phyloP scores from a whole-genome alignment of 2,888 invertebrate genomes.

The Melanargia galathea region DNA sequence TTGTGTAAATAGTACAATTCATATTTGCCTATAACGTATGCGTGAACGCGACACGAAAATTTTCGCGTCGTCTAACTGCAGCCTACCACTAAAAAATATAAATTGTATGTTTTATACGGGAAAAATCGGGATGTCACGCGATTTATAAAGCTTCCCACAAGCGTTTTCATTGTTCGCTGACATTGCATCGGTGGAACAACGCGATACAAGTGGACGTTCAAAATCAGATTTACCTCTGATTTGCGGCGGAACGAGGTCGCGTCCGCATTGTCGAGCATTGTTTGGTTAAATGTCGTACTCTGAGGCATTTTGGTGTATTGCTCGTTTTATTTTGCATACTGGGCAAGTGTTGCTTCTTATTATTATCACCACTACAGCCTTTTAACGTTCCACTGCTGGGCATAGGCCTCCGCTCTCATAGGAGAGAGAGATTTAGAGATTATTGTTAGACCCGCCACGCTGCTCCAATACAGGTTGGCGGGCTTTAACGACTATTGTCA shows the following conservation, averaged over 20 bases:
- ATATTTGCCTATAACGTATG: too few relatives aligned
- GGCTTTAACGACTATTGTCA: too few relatives aligned
- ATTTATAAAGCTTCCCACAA: constrained; percentile 25
- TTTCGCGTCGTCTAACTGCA: too few relatives aligned
- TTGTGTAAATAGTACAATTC: too few relatives aligned
- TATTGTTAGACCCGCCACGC: too few relatives aligned
- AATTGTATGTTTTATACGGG: background rate
- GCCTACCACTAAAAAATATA: background rate
- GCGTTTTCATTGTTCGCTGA: constrained; percentile 41
- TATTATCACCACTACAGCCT: too few relatives aligned
- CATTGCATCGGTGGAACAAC: constrained; percentile 38
- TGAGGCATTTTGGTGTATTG: constrained; percentile 16
- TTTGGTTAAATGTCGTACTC: constrained; percentile 39
- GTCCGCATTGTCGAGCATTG: constrained; percentile 30
- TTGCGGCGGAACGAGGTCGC: constrained; percentile 63
- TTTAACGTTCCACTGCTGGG: too few relatives aligned
- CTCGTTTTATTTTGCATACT: constrained; percentile 17
- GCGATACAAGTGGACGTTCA: constrained; percentile 54
- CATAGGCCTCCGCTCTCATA: too few relatives aligned
- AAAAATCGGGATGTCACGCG: constrained; percentile 11
- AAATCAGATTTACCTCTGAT: constrained; percentile 79
- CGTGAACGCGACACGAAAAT: too few relatives aligned
- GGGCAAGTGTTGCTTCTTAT: constrained; percentile 7
- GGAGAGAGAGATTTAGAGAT: too few relatives aligned
- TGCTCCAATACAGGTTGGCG: too few relatives aligned